Evolutionary conservation across 2,797 vertebrate genomes (phyloP).

Genomic region (Falco novaeseelandiae): DNA sequence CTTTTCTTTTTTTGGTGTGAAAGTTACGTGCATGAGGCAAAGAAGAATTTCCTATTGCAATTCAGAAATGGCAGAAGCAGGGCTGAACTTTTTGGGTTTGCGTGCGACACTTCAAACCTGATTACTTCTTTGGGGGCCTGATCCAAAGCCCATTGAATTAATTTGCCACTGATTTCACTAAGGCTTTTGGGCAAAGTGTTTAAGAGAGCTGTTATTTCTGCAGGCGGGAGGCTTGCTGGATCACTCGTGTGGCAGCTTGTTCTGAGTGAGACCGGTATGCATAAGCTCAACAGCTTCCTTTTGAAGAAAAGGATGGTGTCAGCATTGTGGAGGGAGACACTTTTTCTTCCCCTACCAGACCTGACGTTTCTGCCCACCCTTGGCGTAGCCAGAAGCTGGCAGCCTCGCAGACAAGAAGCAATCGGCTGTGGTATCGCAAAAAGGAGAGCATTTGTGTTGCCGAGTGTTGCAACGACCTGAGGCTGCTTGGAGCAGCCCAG

Average conservation of each 20-base stretch:
- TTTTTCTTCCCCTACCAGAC: background rate
- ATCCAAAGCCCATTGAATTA: background rate
- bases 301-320: background rate
- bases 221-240: background rate
- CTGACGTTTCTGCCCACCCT: background rate
- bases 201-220: background rate
- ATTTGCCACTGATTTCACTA: background rate
- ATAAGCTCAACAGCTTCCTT: background rate
- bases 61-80: accelerated
- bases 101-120: background rate
- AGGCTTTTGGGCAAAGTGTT: background rate
- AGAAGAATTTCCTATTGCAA: background rate
- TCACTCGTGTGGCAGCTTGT: background rate
- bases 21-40: accelerated
- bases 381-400: background rate
- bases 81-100: background rate
- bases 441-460: accelerated
- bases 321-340: background rate
- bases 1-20: background rate
- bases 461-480: background rate
- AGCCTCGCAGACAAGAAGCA: accelerated
- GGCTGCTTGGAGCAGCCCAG: background rate
- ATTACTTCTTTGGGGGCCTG: accelerated
- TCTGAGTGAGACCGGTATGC: accelerated
- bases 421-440: accelerated